Evolutionary conservation across 2,888 invertebrate genomes (phyloP).

Genomic region (Apantesis nais): DNA sequence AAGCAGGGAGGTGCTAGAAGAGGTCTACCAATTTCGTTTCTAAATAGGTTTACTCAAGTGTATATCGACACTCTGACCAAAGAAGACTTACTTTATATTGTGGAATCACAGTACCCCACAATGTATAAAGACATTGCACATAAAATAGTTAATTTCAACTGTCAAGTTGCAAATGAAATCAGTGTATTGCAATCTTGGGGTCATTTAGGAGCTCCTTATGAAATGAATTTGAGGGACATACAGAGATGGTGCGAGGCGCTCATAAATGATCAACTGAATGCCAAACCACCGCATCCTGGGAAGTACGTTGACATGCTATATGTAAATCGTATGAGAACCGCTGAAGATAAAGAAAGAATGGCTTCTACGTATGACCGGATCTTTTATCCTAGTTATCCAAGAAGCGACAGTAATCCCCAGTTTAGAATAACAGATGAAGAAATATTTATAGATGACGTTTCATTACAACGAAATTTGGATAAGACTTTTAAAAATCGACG

Average conservation of each 20-base stretch:
- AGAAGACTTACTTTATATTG: slow-evolving; percentile 89
- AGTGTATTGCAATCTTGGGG: slow-evolving; percentile 89
- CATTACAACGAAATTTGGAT: slow-evolving; percentile 70
- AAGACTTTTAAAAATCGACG: slow-evolving; percentile 71
- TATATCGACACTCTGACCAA: slow-evolving; percentile 87
- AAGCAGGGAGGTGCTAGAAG: slow-evolving; percentile 98
- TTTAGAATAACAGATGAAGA: slow-evolving; percentile 85
- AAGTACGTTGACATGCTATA: slow-evolving; percentile 92
- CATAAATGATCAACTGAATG: slow-evolving; percentile 68
- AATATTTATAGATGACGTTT: slow-evolving; percentile 88
- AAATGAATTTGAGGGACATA: slow-evolving; percentile 98
- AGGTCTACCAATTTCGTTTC: slow-evolving; percentile 97
- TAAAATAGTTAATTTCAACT: slow-evolving; percentile 93
- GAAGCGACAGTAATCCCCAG: slow-evolving; percentile 83
- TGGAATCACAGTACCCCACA: slow-evolving; percentile 87
- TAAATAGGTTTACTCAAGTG: slow-evolving; percentile 98
- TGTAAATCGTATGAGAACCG: slow-evolving; percentile 93
- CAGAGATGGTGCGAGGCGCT: slow-evolving; percentile 96
- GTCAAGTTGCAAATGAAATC: slow-evolving; percentile 87
- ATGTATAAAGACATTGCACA: slow-evolving; percentile 86
- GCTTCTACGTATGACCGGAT: slow-evolving; percentile 76
- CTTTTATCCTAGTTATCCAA: slow-evolving; percentile 79
- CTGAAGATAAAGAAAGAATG: slow-evolving; percentile 91
- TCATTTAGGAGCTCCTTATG: slow-evolving; percentile 95
- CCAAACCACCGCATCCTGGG: slow-evolving; percentile 77